Evolutionary conservation across 2,888 invertebrate species (phyloP).

Genomic region (Drosophila leonis): DNA sequence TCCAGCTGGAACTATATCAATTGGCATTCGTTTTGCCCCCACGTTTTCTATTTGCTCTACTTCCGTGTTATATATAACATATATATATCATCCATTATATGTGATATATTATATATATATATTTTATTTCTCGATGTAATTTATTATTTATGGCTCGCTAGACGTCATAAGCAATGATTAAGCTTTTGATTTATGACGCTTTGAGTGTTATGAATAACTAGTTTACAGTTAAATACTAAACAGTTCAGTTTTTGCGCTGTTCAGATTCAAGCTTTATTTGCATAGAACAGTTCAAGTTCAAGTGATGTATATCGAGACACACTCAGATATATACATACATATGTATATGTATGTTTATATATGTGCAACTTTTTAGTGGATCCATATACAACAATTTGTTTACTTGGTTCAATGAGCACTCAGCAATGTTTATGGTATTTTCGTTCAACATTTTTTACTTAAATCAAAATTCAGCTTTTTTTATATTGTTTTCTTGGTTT

Average conservation of each 20-base stretch:
- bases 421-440: constrained; percentile 34
- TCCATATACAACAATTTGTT: constrained; percentile 18
- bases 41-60: background rate
- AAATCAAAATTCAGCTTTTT: constrained; percentile 16
- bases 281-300: constrained; percentile 32
- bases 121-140: background rate
- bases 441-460: constrained; percentile 16
- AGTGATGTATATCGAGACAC: constrained; percentile 5
- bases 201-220: constrained; percentile 9
- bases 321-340: background rate
- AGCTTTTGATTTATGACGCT: constrained; percentile 19
- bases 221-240: constrained; percentile 18
- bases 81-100: background rate
- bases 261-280: constrained; percentile 10
- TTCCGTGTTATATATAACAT: background rate
- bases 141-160: constrained; percentile 1
- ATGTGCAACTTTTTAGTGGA: background rate
- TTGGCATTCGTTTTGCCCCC: background rate
- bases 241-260: constrained; percentile 9
- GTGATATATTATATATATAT: background rate
- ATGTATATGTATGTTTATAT: background rate
- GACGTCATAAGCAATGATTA: background rate
- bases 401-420: constrained; percentile 19
- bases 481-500: no score
- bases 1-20: constrained; percentile 14